These are phyloP conservation scores for Pardalotus punctatus DNA, from an alignment of 2,113 vertebrate species.

Conservation along the genomic window DNA sequence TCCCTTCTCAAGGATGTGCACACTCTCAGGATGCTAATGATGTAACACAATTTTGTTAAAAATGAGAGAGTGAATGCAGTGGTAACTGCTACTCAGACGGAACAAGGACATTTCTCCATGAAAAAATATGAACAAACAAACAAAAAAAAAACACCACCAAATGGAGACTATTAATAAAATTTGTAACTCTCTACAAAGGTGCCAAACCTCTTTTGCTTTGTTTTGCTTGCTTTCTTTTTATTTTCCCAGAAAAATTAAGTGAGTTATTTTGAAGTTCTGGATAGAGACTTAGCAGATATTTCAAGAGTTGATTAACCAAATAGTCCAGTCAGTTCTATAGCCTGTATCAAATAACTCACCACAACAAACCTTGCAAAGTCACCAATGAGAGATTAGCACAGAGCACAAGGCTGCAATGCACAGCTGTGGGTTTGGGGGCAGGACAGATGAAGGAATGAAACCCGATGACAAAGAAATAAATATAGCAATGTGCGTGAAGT, in stretches of 20 bases:
- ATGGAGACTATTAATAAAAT: neutral
- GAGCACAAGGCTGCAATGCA: neutral
- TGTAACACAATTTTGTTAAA: neutral
- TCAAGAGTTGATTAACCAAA: neutral
- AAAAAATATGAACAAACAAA: neutral
- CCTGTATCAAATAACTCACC: neutral
- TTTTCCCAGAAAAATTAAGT: neutral
- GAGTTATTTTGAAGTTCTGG: neutral
- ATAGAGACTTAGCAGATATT: neutral
- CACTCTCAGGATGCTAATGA: neutral
- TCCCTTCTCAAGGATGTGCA: neutral
- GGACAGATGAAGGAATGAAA: neutral
- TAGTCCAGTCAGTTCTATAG: neutral
- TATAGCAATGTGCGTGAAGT: neutral
- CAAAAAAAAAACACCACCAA: neutral
- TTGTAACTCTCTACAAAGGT: neutral
- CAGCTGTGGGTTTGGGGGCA: neutral
- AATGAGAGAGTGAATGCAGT: neutral
- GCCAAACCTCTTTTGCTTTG: neutral
- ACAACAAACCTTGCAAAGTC: neutral
- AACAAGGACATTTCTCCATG: neutral
- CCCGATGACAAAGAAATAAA: neutral
- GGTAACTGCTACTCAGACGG: neutral
- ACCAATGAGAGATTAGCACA: fast-evolving
- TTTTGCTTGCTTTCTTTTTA: neutral